Conservation (phyloP, 2,888 invertebrate species). For the Amiota minor region DNA sequence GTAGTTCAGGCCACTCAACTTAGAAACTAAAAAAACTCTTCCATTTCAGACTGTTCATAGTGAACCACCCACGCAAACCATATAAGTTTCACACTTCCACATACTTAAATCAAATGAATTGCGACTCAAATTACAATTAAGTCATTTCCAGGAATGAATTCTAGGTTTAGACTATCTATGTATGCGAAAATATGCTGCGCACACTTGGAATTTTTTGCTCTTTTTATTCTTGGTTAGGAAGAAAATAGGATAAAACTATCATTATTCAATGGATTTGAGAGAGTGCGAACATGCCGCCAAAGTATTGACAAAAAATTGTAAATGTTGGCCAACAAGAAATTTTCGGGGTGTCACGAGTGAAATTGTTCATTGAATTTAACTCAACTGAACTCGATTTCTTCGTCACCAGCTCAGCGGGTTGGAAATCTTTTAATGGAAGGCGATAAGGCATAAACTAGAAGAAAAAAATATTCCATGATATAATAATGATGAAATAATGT, state of each 20-base stretch:
- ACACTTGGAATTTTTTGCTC: no score
- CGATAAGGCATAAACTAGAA: not conserved
- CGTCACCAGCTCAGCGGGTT: slow-evolving; percentile 40
- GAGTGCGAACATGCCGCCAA: slow-evolving; percentile 37
- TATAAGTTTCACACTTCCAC: not conserved
- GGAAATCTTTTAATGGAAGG: slow-evolving; percentile 12
- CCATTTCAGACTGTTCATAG: not conserved
- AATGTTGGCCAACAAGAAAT: slow-evolving; percentile 30
- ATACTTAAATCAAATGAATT: not conserved
- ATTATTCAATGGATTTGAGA: not conserved
- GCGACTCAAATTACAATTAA: slow-evolving; percentile 25
- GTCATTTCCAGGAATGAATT: slow-evolving; percentile 30
- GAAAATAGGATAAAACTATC: slow-evolving; percentile 29
- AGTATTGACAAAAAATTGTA: slow-evolving; percentile 35
- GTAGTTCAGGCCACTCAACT: not conserved
- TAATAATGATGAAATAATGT: not conserved
- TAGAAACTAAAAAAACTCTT: no score
- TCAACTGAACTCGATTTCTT: slow-evolving; percentile 2
- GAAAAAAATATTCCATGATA: not conserved
- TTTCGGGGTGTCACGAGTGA: slow-evolving; percentile 18
- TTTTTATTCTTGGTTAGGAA: not conserved
- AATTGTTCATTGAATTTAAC: slow-evolving; percentile 9
- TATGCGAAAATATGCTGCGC: not conserved
- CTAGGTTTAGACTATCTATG: not conserved
- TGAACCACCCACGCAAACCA: not conserved